These are phyloP conservation scores for Arctocebus calabarensis DNA, from an alignment of 2,797 vertebrate genomes.

Conservation along the genomic window DNA sequence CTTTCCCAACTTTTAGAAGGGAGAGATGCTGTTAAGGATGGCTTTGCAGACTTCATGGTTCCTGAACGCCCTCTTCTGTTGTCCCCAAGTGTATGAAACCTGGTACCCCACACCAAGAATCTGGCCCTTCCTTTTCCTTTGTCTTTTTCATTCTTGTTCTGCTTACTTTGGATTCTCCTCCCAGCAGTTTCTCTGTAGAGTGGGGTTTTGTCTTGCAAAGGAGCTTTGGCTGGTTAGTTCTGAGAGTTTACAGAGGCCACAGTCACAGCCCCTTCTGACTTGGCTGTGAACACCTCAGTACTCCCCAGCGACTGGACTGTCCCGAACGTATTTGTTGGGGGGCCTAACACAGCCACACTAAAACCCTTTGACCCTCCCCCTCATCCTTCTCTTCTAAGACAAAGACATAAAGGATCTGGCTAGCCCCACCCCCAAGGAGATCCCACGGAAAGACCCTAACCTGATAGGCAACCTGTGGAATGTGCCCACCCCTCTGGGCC, in stretches of 20 bases:
- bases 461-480: no score
- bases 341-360: no score
- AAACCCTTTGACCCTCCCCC: no score
- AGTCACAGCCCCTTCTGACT: neutral
- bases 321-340: no score
- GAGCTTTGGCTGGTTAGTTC: neutral
- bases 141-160: neutral
- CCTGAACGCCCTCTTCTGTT: neutral
- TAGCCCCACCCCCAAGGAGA: no score
- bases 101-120: fast-evolving
- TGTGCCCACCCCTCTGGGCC: no score
- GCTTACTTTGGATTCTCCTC: neutral
- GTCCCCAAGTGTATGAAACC: neutral
- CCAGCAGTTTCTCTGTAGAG: neutral
- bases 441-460: no score
- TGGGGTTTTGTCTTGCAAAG: neutral
- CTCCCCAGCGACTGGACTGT: neutral
- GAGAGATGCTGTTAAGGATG: neutral
- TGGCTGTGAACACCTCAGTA: neutral
- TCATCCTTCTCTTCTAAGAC: no score
- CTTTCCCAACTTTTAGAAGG: neutral
- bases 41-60: neutral
- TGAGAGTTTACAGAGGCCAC: neutral
- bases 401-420: no score
- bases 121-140: neutral